Percentiles rank a stretch among this genome's conserved stretches.
Evolutionary conservation across 2,797 vertebrate genomes (phyloP).

Genomic region (Crenichthys baileyi): DNA sequence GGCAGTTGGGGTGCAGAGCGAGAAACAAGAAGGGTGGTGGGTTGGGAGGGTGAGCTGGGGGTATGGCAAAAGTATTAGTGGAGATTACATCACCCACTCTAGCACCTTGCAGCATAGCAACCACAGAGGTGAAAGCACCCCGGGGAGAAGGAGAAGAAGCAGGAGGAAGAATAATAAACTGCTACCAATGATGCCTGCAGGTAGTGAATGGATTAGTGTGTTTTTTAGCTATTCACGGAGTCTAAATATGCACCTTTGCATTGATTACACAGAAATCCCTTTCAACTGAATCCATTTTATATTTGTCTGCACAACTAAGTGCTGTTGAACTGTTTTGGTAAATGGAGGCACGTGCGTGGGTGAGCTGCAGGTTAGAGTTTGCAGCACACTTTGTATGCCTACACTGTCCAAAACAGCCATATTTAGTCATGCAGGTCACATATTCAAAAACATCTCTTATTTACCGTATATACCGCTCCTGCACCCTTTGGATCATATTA

Average conservation of each 20-base stretch:
- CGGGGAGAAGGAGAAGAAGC: constrained; percentile 59
- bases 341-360: constrained; percentile 42
- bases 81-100: constrained; percentile 86
- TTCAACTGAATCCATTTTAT: neutral
- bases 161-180: constrained; percentile 62
- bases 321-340: constrained; percentile 8
- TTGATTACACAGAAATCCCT: neutral
- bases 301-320: neutral
- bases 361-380: constrained; percentile 61
- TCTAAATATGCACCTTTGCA: neutral
- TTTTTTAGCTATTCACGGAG: constrained; percentile 10
- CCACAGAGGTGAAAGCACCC: constrained; percentile 80
- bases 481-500: constrained; percentile 10
- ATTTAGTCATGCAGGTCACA: constrained; percentile 30
- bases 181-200: constrained; percentile 55
- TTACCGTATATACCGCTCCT: constrained; percentile 13
- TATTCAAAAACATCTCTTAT: constrained; percentile 7
- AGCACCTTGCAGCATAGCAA: constrained; percentile 80
- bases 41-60: neutral
- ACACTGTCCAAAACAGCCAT: constrained; percentile 51
- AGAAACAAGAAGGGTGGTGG: constrained; percentile 22
- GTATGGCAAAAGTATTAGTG: constrained; percentile 86
- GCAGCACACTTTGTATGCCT: constrained; percentile 41
- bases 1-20: constrained; percentile 45
- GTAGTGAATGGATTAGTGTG: constrained; percentile 29